These are phyloP conservation scores for Heterodera filipjevi DNA, from an alignment of 2,888 invertebrate genomes.

Conservation along the genomic window DNA sequence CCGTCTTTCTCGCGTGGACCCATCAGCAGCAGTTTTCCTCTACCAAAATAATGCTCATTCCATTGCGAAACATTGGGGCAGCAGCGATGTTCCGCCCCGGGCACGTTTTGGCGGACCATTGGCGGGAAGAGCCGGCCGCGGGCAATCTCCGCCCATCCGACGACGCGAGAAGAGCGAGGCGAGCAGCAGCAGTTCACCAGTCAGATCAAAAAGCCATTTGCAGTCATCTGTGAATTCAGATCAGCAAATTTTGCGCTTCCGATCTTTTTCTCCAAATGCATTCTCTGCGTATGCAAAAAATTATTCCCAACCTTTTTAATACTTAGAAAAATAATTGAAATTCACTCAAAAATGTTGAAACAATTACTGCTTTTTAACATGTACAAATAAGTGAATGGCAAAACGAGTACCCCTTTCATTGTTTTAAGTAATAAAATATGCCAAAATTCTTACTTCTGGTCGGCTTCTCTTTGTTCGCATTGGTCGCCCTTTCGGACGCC, in stretches of 20 bases:
- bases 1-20: background rate
- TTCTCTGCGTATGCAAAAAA: background rate
- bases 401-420: background rate
- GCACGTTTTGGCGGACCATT: background rate
- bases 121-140: background rate
- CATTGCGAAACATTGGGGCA: conserved; percentile 3
- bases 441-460: background rate
- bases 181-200: background rate
- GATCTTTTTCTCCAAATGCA: background rate
- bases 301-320: background rate
- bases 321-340: background rate
- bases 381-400: background rate
- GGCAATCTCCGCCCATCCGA: background rate
- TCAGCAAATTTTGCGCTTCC: background rate
- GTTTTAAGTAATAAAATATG: background rate
- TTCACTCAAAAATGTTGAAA: background rate
- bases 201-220: background rate
- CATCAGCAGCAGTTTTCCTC: too few species aligned
- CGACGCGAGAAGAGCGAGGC: background rate
- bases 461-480: background rate
- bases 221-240: background rate
- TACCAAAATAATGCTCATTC: background rate
- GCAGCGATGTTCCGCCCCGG: background rate
- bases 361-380: too few species aligned
- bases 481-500: conserved; percentile 4